Evolutionary conservation across 2,797 vertebrate genomes (phyloP).

Genomic region (Erpetoichthys calabaricus): DNA sequence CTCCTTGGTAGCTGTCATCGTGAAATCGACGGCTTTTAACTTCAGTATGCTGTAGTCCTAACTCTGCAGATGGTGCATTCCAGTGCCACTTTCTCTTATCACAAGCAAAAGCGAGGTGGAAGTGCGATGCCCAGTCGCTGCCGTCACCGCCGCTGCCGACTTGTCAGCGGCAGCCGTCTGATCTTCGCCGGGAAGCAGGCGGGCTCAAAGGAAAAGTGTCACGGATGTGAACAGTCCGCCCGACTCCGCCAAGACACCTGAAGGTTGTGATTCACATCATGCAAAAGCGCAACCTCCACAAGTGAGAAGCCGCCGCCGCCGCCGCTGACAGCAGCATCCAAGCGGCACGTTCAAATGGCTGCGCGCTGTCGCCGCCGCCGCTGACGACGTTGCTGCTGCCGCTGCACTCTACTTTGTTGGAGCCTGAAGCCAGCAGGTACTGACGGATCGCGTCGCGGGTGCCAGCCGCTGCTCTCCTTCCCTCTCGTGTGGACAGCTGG

Average conservation of each 20-base stretch:
- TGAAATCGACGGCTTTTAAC: slow-evolving; percentile 26
- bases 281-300: slow-evolving; percentile 15
- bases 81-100: neutral
- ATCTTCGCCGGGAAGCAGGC: slow-evolving; percentile 26
- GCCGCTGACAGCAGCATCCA: neutral
- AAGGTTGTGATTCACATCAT: slow-evolving; percentile 22
- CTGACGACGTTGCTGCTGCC: neutral
- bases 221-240: slow-evolving; percentile 26
- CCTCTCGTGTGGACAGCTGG: slow-evolving; percentile 6
- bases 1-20: slow-evolving; percentile 81
- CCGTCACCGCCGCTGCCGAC: slow-evolving; percentile 7
- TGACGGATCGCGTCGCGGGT: neutral
- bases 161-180: slow-evolving; percentile 25
- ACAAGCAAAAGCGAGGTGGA: neutral
- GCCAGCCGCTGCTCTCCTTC: neutral
- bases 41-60: slow-evolving; percentile 7
- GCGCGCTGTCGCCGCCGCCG: neutral
- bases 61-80: neutral
- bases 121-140: slow-evolving; percentile 1
- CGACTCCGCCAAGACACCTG: slow-evolving; percentile 21
- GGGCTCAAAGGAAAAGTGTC: slow-evolving; percentile 24
- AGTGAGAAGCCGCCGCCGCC: slow-evolving; percentile 24
- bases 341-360: neutral
- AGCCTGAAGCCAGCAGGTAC: neutral
- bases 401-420: neutral